Percentiles rank a stretch among this genome's conserved stretches.
Evolutionary conservation across 2,113 vertebrate genomes (phyloP).

Genomic region (Seriola quinqueradiata): DNA sequence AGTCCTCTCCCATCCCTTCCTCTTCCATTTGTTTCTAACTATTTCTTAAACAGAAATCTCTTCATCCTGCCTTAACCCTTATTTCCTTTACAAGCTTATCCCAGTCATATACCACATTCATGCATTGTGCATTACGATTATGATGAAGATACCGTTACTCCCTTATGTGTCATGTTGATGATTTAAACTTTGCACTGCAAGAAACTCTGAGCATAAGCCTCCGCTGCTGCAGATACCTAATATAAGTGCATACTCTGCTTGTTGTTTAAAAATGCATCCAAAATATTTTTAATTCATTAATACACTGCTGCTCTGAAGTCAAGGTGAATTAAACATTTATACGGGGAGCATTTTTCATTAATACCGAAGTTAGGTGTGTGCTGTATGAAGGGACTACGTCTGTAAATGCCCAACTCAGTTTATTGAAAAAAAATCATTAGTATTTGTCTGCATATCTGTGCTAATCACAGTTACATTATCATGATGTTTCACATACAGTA

Average conservation of each 20-base stretch:
- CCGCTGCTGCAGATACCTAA: background rate
- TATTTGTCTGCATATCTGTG: background rate
- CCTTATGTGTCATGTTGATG: background rate
- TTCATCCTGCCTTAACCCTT: background rate
- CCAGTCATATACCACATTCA: background rate
- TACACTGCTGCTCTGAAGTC: constrained; percentile 8
- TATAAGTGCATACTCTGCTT: background rate
- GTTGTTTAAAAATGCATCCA: constrained; percentile 33
- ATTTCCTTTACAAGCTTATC: background rate
- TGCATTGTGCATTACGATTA: background rate
- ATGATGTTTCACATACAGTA: background rate
- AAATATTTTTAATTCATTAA: constrained; percentile 44
- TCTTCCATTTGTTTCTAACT: constrained; percentile 21
- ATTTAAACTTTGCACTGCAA: background rate
- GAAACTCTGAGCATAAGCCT: background rate
- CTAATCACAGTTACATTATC: background rate
- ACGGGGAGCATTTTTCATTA: constrained; percentile 17
- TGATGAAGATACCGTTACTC: background rate
- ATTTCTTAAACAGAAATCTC: constrained; percentile 2
- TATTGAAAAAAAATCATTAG: no score
- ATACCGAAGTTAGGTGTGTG: constrained; percentile 7
- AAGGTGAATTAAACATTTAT: constrained; percentile 33
- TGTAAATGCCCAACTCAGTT: no score
- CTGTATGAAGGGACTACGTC: background rate
- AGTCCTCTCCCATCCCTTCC: background rate